A percentile compares a stretch with the other conserved stretches of the same genome.
Evolutionary conservation across 2,797 vertebrate species (phyloP).

Genomic region (Eupleurogrammus muticus): DNA sequence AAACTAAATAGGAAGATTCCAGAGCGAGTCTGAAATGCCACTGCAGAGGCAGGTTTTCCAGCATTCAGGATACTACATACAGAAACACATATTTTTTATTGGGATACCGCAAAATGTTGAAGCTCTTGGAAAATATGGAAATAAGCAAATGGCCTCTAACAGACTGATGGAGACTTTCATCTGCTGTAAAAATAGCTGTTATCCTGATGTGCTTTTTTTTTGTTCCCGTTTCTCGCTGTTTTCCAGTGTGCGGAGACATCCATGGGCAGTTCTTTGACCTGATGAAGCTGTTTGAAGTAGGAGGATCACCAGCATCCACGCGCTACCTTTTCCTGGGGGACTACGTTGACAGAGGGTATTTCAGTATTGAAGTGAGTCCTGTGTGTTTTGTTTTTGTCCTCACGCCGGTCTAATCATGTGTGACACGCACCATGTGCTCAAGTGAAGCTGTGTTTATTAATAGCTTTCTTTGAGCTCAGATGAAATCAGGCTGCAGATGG

Average conservation of each 20-base stretch:
- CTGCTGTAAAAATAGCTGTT: conserved; percentile 42
- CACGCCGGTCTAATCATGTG: conserved; percentile 53
- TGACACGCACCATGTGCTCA: conserved; percentile 53
- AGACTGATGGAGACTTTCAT: conserved; percentile 10
- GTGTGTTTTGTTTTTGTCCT: conserved; percentile 26
- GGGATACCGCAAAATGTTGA: background rate
- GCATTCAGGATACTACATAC: background rate
- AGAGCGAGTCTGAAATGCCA: background rate
- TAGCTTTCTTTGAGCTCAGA: conserved; percentile 66
- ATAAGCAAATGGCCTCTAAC: conserved; percentile 25
- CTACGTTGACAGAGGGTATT: conserved; percentile 99
- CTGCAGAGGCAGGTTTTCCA: background rate
- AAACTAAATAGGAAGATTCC: background rate
- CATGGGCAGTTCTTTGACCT: conserved; percentile 99
- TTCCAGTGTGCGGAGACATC: conserved; percentile 96
- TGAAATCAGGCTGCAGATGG: conserved; percentile 64
- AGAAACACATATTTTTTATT: background rate
- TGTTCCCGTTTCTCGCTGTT: conserved; percentile 16
- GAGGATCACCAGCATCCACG: conserved; percentile 97
- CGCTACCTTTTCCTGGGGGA: conserved; percentile 99
- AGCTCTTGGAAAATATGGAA: conserved; percentile 14
- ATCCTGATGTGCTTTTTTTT: conserved; percentile 19
- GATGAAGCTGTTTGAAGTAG: conserved; percentile 99
- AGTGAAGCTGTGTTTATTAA: conserved; percentile 68
- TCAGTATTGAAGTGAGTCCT: conserved; percentile 99